Base-by-base conservation (phyloP, 1,140 invertebrate genomes). In the Trichogramma pretiosum region DNA sequence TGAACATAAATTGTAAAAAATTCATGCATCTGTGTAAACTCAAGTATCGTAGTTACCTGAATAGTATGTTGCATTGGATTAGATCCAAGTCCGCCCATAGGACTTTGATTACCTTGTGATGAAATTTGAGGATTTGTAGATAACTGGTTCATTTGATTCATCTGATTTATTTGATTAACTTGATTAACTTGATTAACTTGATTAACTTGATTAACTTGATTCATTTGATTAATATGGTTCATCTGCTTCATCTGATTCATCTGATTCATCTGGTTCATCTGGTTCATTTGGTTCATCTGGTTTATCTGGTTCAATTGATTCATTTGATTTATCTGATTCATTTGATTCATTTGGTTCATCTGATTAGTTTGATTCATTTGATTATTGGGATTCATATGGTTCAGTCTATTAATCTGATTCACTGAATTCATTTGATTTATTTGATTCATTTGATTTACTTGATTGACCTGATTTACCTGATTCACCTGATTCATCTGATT, bases 21-120 rank as follows among this genome's bases (percentile, higher is more conserved):
- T n/a, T 34, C 5, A 34, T 34, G 26, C 30, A 32, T 48, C 2
- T n/a, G 21, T 38, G 5, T 28, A 28, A 28, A 28, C 11, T 28
- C 11, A 11, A 28, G 11, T 28, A 7, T 28, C 5, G 11, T 32
- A 32, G n/a, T 10, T 48, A 66, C 68, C 46, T 66, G 63, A 57
- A 73, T 66, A 47, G 58, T 66, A 49, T 65, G 64, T 38, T 46
- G 45, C 51, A 72, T 66, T 43, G 62, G 65, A 43, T 57, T 57
- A 5, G 59, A 33, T 22, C 54, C 48, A 41, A 72, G 7, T 9
- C n/a, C 33, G 36, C 13, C 24, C 17, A 48, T 48, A 42, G 34
- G 39, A 13, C 37, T 30, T 10, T 36, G 30, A 36, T 28, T 28
- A 28, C 16, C 24, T 26, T 22, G 13, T 22, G 35, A 56, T 37